Conservation (phyloP, 30 jellyfish, hydroid and myxozoan species). For the Cassiopea xamachana region DNA sequence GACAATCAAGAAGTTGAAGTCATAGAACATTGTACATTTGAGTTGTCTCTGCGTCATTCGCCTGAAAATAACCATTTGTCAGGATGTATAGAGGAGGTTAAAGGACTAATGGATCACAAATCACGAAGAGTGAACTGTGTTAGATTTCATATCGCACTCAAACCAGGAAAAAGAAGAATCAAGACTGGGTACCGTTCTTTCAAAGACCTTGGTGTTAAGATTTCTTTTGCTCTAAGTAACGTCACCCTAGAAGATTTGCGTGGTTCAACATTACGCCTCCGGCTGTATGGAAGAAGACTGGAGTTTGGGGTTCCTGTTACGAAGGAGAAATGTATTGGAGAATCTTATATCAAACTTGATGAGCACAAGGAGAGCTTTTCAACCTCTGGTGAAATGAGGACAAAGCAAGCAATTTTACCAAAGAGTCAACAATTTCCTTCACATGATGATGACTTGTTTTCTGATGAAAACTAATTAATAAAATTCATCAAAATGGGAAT, state of each 20-base stretch:
- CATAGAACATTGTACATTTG: slow-evolving; percentile 26
- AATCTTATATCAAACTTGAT: slow-evolving; percentile 24
- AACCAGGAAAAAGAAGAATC: slow-evolving; percentile 21
- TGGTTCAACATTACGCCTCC: slow-evolving; percentile 67
- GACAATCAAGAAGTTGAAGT: slow-evolving; percentile 12
- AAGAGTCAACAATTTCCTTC: slow-evolving; percentile 41
- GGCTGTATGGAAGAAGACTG: slow-evolving; percentile 73
- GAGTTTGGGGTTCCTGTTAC: slow-evolving; percentile 52
- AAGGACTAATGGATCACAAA: slow-evolving; percentile 6
- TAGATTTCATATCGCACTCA: slow-evolving; percentile 43
- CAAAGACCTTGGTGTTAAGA: background rate
- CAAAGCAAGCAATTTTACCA: slow-evolving; percentile 49
- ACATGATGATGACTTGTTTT: slow-evolving; percentile 1
- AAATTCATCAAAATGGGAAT: too few species aligned
- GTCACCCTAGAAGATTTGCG: slow-evolving; percentile 10
- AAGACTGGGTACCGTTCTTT: slow-evolving; percentile 35
- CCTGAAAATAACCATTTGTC: slow-evolving; percentile 6
- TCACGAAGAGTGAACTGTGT: background rate
- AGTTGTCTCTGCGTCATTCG: background rate
- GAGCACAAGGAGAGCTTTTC: background rate
- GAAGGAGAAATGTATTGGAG: slow-evolving; percentile 76
- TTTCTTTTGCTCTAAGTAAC: slow-evolving; percentile 11
- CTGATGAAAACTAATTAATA: background rate
- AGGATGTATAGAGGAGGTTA: slow-evolving; percentile 15
- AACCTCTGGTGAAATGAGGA: background rate